Conservation (phyloP, 2,113 vertebrate genomes). For the Paradoxurus hermaphroditus region DNA sequence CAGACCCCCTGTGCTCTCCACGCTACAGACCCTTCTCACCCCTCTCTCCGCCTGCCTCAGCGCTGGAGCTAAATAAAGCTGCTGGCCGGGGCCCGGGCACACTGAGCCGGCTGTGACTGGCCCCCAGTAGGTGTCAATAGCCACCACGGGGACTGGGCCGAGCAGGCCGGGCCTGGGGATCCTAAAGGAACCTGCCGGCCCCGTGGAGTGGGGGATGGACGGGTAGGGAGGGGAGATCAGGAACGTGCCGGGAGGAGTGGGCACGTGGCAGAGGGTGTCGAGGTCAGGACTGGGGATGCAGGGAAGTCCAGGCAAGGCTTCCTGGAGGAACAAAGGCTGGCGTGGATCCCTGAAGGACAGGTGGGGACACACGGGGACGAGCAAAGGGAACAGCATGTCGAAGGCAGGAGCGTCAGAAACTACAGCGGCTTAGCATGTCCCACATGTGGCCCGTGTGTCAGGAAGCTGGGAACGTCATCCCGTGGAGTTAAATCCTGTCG, state of each 20-base stretch:
- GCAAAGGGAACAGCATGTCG: background rate
- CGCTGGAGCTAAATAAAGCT: background rate
- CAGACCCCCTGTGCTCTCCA: background rate
- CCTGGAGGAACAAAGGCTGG: background rate
- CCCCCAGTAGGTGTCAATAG: background rate
- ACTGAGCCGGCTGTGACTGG: background rate
- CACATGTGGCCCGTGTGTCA: background rate
- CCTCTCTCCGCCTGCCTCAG: background rate
- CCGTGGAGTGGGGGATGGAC: background rate
- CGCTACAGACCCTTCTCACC: background rate
- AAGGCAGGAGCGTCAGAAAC: background rate
- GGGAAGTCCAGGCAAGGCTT: background rate
- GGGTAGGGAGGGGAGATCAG: background rate
- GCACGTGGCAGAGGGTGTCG: no score
- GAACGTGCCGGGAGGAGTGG: no score
- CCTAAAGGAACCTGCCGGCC: background rate
- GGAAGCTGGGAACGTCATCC: background rate
- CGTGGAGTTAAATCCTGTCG: background rate
- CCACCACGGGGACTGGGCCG: fast-evolving
- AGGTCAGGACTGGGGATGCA: no score
- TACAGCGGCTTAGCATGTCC: background rate
- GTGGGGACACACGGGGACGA: background rate
- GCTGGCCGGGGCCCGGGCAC: background rate
- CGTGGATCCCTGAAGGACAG: background rate
- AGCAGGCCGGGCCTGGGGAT: background rate